Evolutionary conservation across 2,113 vertebrate species (phyloP).

Genomic region (Stomatorhinus ivindoensis): DNA sequence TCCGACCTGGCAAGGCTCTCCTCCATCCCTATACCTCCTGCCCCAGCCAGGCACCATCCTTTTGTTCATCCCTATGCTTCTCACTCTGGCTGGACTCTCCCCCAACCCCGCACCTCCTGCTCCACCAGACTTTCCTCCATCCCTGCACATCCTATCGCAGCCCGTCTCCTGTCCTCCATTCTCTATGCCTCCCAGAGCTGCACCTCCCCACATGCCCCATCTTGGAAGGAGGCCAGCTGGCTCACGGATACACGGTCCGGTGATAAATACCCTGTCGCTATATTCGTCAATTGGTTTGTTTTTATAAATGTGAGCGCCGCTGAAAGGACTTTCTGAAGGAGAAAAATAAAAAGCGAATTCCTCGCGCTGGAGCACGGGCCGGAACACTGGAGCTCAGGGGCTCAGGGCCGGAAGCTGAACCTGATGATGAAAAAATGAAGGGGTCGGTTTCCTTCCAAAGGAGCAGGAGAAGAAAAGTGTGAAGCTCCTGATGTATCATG

Average conservation of each 20-base stretch:
- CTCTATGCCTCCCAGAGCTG: neutral
- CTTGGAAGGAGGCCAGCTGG: conserved; percentile 17
- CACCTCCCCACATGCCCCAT: neutral
- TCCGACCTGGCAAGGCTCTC: neutral
- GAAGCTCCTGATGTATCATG: neutral
- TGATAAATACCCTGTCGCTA: conserved; percentile 13
- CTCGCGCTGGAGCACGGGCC: conserved; percentile 27
- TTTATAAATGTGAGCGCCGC: conserved; percentile 23
- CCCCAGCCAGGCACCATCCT: neutral
- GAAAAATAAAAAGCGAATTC: conserved; percentile 26
- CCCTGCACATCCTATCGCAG: neutral
- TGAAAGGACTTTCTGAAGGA: conserved; percentile 44
- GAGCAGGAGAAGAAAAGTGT: neutral
- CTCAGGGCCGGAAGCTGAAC: conserved; percentile 13
- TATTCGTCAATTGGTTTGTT: conserved; percentile 28
- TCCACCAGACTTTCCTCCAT: neutral
- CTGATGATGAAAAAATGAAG: neutral
- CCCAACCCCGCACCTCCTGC: neutral
- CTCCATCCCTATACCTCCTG: neutral
- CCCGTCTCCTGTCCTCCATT: neutral
- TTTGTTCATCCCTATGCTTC: neutral
- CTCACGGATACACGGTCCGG: conserved; percentile 14
- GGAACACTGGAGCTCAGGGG: conserved; percentile 39
- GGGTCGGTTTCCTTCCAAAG: neutral
- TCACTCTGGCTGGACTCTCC: neutral